Evolutionary conservation across 1,140 invertebrate species (phyloP), one percentile per base, ranked within the genome.

Genomic region (Procambarus clarkii): DNA sequence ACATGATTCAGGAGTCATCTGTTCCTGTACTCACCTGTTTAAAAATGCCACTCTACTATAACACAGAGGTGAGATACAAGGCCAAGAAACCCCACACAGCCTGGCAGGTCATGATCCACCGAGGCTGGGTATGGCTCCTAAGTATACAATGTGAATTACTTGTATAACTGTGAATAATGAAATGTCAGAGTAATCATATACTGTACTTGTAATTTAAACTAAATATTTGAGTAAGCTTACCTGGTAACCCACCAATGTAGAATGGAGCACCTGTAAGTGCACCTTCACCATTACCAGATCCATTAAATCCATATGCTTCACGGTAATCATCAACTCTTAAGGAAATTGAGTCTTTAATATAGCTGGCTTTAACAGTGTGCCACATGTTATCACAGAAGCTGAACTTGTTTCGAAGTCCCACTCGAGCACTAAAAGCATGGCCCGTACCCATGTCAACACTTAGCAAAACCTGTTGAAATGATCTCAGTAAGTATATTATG

Each of bases 211-310:
- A 34, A 64, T 15, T 64, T 18, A 64, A 64, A 74, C 69, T 69
- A 34, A 8, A 48, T 13, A 69, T 15, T 80, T 34, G 2, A 21
- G 4, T 50, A 71, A 21, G 82, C 84, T 93, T 94, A 98, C 98
- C 97, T 95, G 97, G 97, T 93, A 98, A 94, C 77, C 98, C 98
- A 74, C 97, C 98, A 93, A 98, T 97, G 93, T 97, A 98, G 0
- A 98, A 94, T 44, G 97, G 96, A 1, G 94, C 94, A 80, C 95
- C 94, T 54, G 94, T 94, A 15, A 94, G 90, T 13, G 89, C 87
- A 46, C 83, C 46, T 45, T 78, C 71, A 46, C 77, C 64, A 46
- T 93, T 88, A 21, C 48, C 87, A 69, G 94, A 93, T 5, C 95
- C 95, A 50, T 95, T 94, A 34, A 92, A 92, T 88, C 94, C 93